Evolutionary conservation across 2,888 invertebrate species (phyloP), one percentile per base, ranked within the genome.

Genomic region (Drosophila mettleri): DNA sequence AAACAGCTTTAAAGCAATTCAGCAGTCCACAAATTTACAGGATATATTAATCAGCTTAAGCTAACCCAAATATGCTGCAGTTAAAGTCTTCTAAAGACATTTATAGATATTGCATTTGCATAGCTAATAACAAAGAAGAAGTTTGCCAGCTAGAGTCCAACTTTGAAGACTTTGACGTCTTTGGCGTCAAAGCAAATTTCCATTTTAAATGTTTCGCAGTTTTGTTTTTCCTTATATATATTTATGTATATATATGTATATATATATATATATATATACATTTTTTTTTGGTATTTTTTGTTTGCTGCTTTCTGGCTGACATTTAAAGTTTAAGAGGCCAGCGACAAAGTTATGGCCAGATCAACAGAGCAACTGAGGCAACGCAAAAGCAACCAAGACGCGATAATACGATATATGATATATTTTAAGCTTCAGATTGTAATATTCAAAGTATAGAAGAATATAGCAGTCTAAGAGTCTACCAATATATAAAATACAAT

Each of bases 311-410:
- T 29, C 57, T 41, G 46, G 59, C 68, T 87, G 78, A 87, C 90
- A 90, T 87, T 82, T 89, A 90, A 90, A 90, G 90, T 90, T 80
- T 87, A 90, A 63, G 80, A 80, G 85, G 89, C 82, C 85, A 86
- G 55, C 67, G 46, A 33, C 41, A 65, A 45, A 70, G 57, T 61
- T 74, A 70, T 69, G 70, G 77, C 53, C 36, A 55, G 18, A 59
- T 48, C 46, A 45, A 14, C 43, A 45, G 29, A 53, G 43, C 69
- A 46, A 34, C 39, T 55, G 27, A 29, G 16, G 36, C 43, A 46
- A 34, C 24, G n/a, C 54, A 43, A 20, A 24, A 41, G 45, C 38
- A 52, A 10, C 43, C 10, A 45, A 27, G 6, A n/a, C n/a, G 43
- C 24, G 43, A 45, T 45, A 45, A 27, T 9, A n/a, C 24, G 24